These are phyloP conservation scores for Lasioglossum figueresi DNA, from an alignment of 2,888 invertebrate species.

Conservation along the genomic window DNA sequence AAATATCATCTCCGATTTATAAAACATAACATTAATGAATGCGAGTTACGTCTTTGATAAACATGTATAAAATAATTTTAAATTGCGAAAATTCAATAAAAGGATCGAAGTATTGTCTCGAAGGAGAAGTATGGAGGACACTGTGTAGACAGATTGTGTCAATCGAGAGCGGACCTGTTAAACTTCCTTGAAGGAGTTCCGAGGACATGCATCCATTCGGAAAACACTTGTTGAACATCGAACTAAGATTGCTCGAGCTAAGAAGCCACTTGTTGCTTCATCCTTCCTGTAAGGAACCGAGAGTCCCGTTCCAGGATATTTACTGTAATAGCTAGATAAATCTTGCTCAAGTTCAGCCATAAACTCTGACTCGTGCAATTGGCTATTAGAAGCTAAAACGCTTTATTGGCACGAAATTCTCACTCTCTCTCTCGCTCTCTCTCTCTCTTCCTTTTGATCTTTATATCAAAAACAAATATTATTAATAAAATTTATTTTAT, in stretches of 20 bases:
- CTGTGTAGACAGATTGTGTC: slow-evolving; percentile 20
- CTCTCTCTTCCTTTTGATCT: not conserved
- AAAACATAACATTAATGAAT: not conserved
- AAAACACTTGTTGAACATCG: slow-evolving; percentile 82
- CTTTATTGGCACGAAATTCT: not conserved
- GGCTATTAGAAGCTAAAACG: not conserved
- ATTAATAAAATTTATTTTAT: not conserved
- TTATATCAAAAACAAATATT: not conserved
- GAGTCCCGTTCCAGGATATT: slow-evolving; percentile 75
- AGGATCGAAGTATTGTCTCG: not conserved
- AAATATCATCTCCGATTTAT: not conserved
- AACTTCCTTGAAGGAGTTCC: slow-evolving; percentile 52
- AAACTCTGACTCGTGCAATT: not conserved
- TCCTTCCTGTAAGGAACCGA: slow-evolving; percentile 68
- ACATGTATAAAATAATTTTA: not conserved
- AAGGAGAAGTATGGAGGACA: not conserved
- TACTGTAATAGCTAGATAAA: slow-evolving; percentile 58
- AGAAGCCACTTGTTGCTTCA: slow-evolving; percentile 83
- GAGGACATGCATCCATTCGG: slow-evolving; percentile 60
- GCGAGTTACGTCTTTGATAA: not conserved
- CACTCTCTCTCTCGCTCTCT: not conserved
- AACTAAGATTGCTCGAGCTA: slow-evolving; percentile 81
- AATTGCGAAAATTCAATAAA: not conserved
- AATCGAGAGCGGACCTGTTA: slow-evolving; percentile 12
- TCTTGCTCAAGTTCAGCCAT: slow-evolving; percentile 26